These are phyloP conservation scores for Tribolium castaneum DNA, from an alignment of 1,140 invertebrate genomes.

Conservation along the genomic window DNA sequence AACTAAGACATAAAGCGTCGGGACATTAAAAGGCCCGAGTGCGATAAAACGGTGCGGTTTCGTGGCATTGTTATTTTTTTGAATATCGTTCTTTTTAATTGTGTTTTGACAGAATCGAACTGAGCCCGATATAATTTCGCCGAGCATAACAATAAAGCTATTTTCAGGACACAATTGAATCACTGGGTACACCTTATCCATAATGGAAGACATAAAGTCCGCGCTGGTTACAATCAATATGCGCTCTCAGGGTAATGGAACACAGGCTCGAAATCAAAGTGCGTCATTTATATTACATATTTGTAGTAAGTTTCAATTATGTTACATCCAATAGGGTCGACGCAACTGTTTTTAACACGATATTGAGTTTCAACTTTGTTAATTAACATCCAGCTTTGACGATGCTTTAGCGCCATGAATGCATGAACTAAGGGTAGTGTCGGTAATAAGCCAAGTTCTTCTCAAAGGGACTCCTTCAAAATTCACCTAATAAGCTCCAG, in stretches of 20 bases:
- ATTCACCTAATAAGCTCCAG: slow-evolving; percentile 34
- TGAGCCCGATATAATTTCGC: slow-evolving; percentile 14
- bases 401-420: slow-evolving; percentile 36
- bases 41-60: slow-evolving; percentile 36
- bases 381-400: slow-evolving; percentile 44
- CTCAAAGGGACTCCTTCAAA: slow-evolving; percentile 31
- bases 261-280: slow-evolving; percentile 27
- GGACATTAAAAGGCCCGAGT: slow-evolving; percentile 6
- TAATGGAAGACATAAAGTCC: slow-evolving; percentile 39
- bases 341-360: slow-evolving; percentile 41
- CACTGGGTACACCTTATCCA: slow-evolving; percentile 44
- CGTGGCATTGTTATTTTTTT: not conserved
- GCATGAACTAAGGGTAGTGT: slow-evolving; percentile 36
- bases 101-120: too few species aligned
- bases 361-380: slow-evolving; percentile 45
- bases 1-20: slow-evolving; percentile 40
- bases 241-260: slow-evolving; percentile 13
- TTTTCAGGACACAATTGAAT: slow-evolving; percentile 43
- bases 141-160: slow-evolving; percentile 37
- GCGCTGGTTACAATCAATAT: slow-evolving; percentile 20
- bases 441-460: slow-evolving; percentile 30
- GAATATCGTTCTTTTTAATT: too few species aligned
- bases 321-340: slow-evolving; percentile 28
- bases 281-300: slow-evolving; percentile 41
- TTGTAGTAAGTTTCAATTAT: slow-evolving; percentile 43